Evolutionary conservation across 2,888 invertebrate species (phyloP).

Genomic region (Meganola albula): DNA sequence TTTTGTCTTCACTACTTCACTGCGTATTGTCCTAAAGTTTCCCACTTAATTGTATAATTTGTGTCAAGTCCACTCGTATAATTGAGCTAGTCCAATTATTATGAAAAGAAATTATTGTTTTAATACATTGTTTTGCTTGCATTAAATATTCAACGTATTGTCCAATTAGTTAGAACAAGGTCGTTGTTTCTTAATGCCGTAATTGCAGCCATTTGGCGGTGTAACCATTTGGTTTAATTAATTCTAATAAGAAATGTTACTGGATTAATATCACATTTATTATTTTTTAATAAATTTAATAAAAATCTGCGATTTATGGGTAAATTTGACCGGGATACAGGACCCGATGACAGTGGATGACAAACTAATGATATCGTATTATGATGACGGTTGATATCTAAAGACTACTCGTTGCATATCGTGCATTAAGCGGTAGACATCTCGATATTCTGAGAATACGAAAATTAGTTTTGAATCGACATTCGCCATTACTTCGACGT

Average conservation of each 20-base stretch:
- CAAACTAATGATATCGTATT: too few species aligned
- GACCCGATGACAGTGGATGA: too few species aligned
- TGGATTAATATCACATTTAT: too few species aligned
- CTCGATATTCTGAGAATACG: too few species aligned
- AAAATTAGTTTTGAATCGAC: too few species aligned
- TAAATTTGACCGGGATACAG: too few species aligned
- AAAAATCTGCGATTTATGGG: too few species aligned
- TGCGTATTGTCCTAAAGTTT: slow-evolving; percentile 54
- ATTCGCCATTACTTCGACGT: too few species aligned
- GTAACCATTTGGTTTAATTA: slow-evolving; percentile 39
- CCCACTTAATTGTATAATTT: slow-evolving; percentile 53
- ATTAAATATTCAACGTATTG: slow-evolving; percentile 36
- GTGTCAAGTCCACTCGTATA: slow-evolving; percentile 63
- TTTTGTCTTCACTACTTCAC: slow-evolving; percentile 25
- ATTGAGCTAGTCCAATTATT: slow-evolving; percentile 48
- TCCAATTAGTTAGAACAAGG: slow-evolving; percentile 55
- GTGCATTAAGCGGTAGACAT: too few species aligned
- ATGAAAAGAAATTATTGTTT: slow-evolving; percentile 48
- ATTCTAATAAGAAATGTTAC: slow-evolving; percentile 27
- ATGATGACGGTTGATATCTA: too few species aligned
- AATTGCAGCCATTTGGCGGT: slow-evolving; percentile 40
- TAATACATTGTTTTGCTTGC: slow-evolving; percentile 45
- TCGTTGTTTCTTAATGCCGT: slow-evolving; percentile 46
- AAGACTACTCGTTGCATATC: too few species aligned
- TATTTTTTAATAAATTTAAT: too few species aligned